Evolutionary conservation across 2,888 invertebrate species (phyloP), one percentile per base, ranked within the genome.

Genomic region (Oscheius sp.): DNA sequence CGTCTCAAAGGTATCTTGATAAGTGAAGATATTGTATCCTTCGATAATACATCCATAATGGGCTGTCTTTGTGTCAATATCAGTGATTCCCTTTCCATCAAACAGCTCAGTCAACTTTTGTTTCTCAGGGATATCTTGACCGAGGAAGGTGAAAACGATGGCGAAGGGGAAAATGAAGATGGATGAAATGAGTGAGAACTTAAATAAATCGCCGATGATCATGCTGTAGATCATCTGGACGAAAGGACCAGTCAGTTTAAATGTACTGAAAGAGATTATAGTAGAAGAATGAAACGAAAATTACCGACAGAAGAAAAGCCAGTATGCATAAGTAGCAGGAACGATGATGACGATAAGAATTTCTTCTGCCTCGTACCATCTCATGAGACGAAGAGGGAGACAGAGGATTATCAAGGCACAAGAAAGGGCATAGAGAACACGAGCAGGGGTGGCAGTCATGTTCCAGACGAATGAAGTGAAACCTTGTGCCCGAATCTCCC

Each of bases 221-320:
- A 98, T 98, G 84, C 94, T 94, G 90, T 95, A 97, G 80, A 98
- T 94, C 95, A 98, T 97, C 12, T 96, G 96, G 69, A 98, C 96
- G 88, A 97, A 98, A 0, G 97, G 96, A 47, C 98, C 98, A 0
- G 96, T 98, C 82, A 98, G 88, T 73, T 77, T 84, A 62, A 76
- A 76, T 56, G 78, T 78, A 38, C 81, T 84, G 47, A n/a, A n/a
- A n/a, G n/a, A n/a, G n/a, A n/a, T n/a, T n/a, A n/a, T n/a, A n/a
- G n/a, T n/a, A n/a, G 45, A 38, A 28, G 24, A 41, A 4, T 14
- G 47, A 5, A 22, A 47, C 4, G 36, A 20, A 20, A n/a, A 6
- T 88, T n/a, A 96, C 96, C 97, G 95, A 44, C 96, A 96, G 88
- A 97, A 98, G 87, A 98, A 98, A 92, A 98, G 94, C 26, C 97